Percentiles rank a stretch among this genome's conserved stretches.
phyloP scores from a whole-genome alignment of 2,888 invertebrate genomes.

The Ctenicera cuprea region DNA sequence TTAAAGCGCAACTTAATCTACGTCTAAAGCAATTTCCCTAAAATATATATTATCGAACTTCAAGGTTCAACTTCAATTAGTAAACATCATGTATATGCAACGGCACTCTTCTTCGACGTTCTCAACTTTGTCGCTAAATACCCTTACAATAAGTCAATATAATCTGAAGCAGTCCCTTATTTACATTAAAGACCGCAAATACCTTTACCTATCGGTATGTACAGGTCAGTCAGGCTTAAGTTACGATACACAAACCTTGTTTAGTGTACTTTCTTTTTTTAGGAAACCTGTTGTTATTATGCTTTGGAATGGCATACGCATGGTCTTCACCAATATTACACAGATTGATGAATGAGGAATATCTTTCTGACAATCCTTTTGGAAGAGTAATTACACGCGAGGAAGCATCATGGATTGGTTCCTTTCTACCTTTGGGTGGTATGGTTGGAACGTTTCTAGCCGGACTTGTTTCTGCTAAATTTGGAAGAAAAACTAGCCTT shows the following conservation, averaged over 20 bases:
- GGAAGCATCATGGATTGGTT: constrained; percentile 84
- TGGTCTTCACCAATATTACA: constrained; percentile 69
- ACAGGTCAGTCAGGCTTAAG: constrained; percentile 3
- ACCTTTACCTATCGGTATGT: constrained; percentile 26
- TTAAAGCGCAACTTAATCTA: too few relatives aligned
- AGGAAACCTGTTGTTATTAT: constrained; percentile 28
- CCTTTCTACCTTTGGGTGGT: constrained; percentile 79
- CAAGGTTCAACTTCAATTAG: too few relatives aligned
- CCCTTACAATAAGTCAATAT: too few relatives aligned
- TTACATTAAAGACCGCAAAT: constrained; percentile 8
- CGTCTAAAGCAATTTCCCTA: too few relatives aligned
- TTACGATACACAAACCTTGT: too few relatives aligned
- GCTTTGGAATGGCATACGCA: constrained; percentile 70
- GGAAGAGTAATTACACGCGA: constrained; percentile 72
- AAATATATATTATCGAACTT: too few relatives aligned
- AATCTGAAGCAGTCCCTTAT: neutral
- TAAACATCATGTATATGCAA: too few relatives aligned
- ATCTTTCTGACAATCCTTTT: constrained; percentile 71
- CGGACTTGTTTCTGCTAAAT: constrained; percentile 78
- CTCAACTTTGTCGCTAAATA: too few relatives aligned
- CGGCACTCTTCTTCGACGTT: too few relatives aligned
- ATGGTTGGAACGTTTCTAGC: constrained; percentile 81
- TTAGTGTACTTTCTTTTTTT: neutral
- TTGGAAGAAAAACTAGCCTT: constrained; percentile 80
- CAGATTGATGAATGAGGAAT: constrained; percentile 51